Percentiles rank a stretch among this genome's conserved stretches.
phyloP scores from a whole-genome alignment of 2,113 vertebrate species.

The Amazona vittata region DNA sequence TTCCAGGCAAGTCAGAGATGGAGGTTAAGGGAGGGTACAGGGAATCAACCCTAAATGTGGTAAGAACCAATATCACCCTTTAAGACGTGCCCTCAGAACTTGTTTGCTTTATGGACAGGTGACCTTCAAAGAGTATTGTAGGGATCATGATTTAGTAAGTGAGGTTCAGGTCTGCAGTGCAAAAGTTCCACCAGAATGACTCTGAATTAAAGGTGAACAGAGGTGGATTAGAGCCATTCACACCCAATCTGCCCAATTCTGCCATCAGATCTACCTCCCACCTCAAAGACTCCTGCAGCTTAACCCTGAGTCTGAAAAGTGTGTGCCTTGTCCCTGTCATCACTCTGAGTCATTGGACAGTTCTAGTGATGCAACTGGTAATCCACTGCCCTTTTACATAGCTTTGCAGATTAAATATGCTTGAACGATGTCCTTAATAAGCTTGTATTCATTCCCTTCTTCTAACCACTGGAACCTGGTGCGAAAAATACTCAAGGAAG shows the following conservation, averaged over 20 bases:
- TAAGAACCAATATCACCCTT: not conserved
- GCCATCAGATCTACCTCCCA: not conserved
- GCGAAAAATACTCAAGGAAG: not conserved
- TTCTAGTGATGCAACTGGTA: not conserved
- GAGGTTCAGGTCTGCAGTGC: not conserved
- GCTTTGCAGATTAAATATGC: not conserved
- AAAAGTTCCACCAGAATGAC: not conserved
- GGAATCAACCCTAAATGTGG: not conserved
- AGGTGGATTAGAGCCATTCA: not conserved
- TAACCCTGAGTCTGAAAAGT: not conserved
- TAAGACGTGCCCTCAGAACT: not conserved
- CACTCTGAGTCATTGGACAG: not conserved
- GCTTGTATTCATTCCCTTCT: not conserved
- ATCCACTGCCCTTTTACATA: not conserved
- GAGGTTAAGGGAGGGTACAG: not conserved
- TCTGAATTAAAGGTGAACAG: not conserved
- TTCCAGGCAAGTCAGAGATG: not conserved
- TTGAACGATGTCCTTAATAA: not conserved
- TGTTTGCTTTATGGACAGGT: not conserved
- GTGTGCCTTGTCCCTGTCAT: not conserved
- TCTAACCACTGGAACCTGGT: not conserved
- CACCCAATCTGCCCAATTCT: not conserved
- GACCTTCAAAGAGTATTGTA: not conserved
- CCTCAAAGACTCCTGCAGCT: not conserved
- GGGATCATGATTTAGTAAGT: not conserved